Percentiles rank a stretch among this genome's conserved stretches.
Evolutionary conservation across 2,113 vertebrate genomes (phyloP).

Genomic region (Nothocercus nigrocapillus): DNA sequence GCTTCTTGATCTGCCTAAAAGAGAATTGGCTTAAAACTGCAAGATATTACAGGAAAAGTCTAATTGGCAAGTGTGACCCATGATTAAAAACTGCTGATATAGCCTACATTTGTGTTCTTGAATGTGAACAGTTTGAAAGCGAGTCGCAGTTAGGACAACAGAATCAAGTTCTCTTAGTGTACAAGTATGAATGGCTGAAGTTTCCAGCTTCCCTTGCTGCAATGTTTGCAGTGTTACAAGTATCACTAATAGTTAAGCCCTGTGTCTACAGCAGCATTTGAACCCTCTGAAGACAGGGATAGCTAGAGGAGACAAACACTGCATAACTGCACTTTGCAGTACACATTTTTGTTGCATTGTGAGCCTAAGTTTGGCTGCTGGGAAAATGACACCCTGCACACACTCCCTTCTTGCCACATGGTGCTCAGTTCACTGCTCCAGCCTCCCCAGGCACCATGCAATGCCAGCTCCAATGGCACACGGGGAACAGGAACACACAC

Average conservation of each 20-base stretch:
- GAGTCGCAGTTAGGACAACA: background rate
- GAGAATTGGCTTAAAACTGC: background rate
- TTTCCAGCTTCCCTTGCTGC: background rate
- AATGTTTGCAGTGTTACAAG: background rate
- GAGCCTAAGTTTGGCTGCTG: background rate
- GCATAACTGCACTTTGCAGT: background rate
- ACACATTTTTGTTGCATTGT: background rate
- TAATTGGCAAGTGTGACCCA: background rate
- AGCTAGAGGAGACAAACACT: background rate
- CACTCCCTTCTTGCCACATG: background rate
- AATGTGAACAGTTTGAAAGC: background rate
- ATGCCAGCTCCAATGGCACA: background rate
- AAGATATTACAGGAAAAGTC: background rate
- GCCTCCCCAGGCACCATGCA: background rate
- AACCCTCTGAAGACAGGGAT: fast-evolving
- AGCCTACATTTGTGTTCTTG: background rate
- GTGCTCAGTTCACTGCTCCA: background rate
- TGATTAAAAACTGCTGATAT: background rate
- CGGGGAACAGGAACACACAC: background rate
- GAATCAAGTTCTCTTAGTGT: background rate
- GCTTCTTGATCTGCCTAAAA: background rate
- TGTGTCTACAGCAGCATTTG: background rate
- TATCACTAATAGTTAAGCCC: background rate
- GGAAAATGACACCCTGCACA: background rate
- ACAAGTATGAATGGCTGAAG: background rate